These are phyloP conservation scores for Rhyacichthys aspro DNA, from an alignment of 2,797 vertebrate genomes.

Conservation along the genomic window DNA sequence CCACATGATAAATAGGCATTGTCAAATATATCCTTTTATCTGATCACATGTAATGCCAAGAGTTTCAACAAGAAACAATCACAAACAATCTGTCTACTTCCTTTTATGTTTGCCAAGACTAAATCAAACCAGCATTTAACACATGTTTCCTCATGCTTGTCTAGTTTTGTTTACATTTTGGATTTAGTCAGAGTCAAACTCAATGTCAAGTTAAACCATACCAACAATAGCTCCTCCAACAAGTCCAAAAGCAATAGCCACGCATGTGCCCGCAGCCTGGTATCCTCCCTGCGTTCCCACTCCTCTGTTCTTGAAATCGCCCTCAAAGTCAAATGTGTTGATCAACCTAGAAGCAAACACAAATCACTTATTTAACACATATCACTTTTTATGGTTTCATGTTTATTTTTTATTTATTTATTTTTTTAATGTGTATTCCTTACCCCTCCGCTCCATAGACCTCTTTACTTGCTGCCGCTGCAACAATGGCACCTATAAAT, in stretches of 20 bases:
- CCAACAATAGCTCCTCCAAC: constrained; percentile 89
- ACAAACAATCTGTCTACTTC: neutral
- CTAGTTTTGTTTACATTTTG: too few species aligned
- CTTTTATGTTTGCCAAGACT: neutral
- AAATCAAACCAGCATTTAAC: too few species aligned
- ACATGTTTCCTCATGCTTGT: neutral
- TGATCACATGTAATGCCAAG: neutral
- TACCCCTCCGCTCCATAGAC: constrained; percentile 88
- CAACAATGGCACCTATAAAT: constrained; percentile 89
- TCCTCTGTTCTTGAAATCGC: constrained; percentile 40
- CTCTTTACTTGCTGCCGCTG: constrained; percentile 77
- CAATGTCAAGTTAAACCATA: constrained; percentile 69
- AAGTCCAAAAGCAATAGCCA: constrained; percentile 89
- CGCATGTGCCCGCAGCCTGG: constrained; percentile 89
- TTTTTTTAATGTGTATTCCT: constrained; percentile 29
- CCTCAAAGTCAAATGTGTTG: constrained; percentile 77
- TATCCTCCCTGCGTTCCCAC: constrained; percentile 83
- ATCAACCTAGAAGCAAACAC: constrained; percentile 71
- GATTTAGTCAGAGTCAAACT: neutral
- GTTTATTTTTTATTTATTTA: neutral
- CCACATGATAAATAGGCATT: neutral
- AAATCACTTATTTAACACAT: neutral
- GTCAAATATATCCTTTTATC: neutral
- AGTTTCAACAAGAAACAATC: neutral
- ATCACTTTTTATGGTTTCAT: too few species aligned